Evolutionary conservation across 1,140 invertebrate genomes (phyloP), one percentile per base, ranked within the genome.

Genomic region (Idris sp.): DNA sequence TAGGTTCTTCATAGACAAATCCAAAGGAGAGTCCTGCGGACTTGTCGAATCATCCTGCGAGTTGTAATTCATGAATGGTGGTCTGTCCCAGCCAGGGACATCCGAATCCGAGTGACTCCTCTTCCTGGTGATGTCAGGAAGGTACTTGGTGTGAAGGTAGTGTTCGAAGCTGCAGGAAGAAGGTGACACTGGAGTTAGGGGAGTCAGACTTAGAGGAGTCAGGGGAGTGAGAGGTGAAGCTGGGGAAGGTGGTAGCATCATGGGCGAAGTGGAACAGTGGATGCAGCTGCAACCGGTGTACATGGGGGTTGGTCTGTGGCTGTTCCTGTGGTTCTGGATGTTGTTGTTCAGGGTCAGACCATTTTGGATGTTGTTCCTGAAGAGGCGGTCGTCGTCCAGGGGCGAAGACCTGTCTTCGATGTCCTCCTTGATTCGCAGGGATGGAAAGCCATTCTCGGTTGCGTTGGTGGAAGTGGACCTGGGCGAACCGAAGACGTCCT

Each of bases 1-100:
- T 0, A 84, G 62, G 25, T 89, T 89, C 76, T 93, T 94, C 83
- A 96, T 89, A 1, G 94, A 96, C 2, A 97, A 86, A 84, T 97
- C 96, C 14, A 97, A 84, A 0, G 96, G 96, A 8, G 90, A 94
- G 48, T 97, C 95, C 82, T 97, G 95, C 0, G 92, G 89, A 22
- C 89, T 18, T 71, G 86, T 71, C 0, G 82, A 56, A 26, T 84
- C 82, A 38, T 72, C 81, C 16, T 80, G 43, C 3, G 77, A 81
- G 10, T 79, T 79, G 53, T 74, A n/a, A n/a, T 78, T 43, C 80
- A 59, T 62, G 7, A 54, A 79, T 3, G 76, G 51, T 25, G 77
- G 78, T 35, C 71, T 49, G 18, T 84, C 90, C 89, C 90, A 90
- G 11, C 88, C 73, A 18, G 88, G 88, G 26, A 92, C 84, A 75